A percentile compares a stretch with the other conserved stretches of the same genome.
phyloP scores from a whole-genome alignment of 2,888 invertebrate species.

The Boloria euphrosyne region DNA sequence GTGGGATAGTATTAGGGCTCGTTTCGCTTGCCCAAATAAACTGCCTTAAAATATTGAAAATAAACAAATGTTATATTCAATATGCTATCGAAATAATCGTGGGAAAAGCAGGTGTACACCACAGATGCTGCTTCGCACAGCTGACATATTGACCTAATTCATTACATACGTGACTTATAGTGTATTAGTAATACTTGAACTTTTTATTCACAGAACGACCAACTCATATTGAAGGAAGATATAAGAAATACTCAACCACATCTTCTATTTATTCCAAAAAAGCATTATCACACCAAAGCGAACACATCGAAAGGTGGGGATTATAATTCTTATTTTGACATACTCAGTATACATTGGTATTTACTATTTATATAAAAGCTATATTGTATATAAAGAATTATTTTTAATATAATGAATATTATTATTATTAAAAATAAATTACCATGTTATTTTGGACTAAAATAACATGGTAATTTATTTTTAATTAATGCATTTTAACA shows the following conservation, averaged over 20 bases:
- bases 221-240: slow-evolving; percentile 76
- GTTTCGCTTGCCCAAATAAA: too few relatives aligned
- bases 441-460: too few relatives aligned
- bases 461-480: too few relatives aligned
- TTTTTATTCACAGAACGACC: slow-evolving; percentile 68
- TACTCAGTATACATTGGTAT: too few relatives aligned
- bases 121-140: slow-evolving; percentile 46
- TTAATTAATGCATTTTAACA: slow-evolving; percentile 54
- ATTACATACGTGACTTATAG: slow-evolving; percentile 1
- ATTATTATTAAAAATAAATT: too few relatives aligned
- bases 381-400: background rate
- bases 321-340: too few relatives aligned
- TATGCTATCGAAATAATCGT: background rate
- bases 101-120: slow-evolving; percentile 32
- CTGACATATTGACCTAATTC: slow-evolving; percentile 29
- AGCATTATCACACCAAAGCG: slow-evolving; percentile 74
- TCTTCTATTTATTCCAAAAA: slow-evolving; percentile 78
- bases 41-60: too few relatives aligned
- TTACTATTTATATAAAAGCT: too few relatives aligned
- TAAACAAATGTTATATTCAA: background rate
- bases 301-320: slow-evolving; percentile 73
- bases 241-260: slow-evolving; percentile 78
- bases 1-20: too few relatives aligned
- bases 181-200: slow-evolving; percentile 45
- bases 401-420: background rate